Base-by-base conservation (phyloP, 2,888 invertebrate genomes). In the Tetheella fluctuosa region DNA sequence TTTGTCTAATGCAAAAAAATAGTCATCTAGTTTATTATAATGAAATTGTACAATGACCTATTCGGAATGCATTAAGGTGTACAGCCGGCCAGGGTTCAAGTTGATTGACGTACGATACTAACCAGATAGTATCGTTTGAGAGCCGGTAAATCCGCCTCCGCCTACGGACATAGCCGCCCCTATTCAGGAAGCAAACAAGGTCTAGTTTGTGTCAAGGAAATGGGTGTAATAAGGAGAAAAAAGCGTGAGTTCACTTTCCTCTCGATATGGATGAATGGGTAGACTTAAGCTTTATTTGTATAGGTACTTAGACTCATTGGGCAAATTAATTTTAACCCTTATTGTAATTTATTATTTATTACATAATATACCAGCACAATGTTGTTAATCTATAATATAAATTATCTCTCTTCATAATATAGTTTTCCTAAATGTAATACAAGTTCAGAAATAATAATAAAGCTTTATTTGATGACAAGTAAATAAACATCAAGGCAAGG, bases 191-290 rank as follows among this genome's bases (percentile, higher is more conserved):
- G 71, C 80, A 73, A 73, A 67, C 72, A 64, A 71, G 77, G 76
- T 78, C 79, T 75, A 68, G 80, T 81, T 84, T 78, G 68, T 68
- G 73, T 65, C 74, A 64, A 80, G 85, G 83, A 86, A 87, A 92
- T 93, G 92, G 92, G 92, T 73, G 92, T 93, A 69, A 88, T 93
- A 80, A 84, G 91, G 75, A 86, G 87, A 79, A 93, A 91, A 86
- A 93, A 93, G 82, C 92, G 92, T 92, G 86, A 93, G 92, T 92
- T 81, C 57, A 79, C 77, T 84, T 86, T 86, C 79, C 71, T 69
- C 74, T 74, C 58, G 23, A 37, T 55, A 5, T 20, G 10, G 1
- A 30, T 66, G 13, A 13, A 72, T 76, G 69, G 15, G 64, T 62
- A 65, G 63, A 68, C 34, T 28, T 15, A 17, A 30, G 5, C n/a